Conservation (phyloP, 2,797 vertebrate species). For the Onychomys arenicola region DNA sequence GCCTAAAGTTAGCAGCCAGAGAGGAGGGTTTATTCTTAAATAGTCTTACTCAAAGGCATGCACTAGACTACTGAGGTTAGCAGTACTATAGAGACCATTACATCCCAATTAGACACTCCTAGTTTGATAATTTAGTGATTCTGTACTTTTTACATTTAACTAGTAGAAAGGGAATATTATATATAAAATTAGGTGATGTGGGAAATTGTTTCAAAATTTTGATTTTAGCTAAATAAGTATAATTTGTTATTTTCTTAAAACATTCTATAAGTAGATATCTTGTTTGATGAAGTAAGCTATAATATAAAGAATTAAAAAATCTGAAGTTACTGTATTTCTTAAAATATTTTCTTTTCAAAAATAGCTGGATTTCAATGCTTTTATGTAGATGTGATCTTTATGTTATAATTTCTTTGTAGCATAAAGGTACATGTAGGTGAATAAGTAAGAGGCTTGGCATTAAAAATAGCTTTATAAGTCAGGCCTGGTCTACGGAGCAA, state of each 20-base stretch:
- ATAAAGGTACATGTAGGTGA: neutral
- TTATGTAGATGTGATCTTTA: neutral
- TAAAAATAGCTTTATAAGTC: neutral
- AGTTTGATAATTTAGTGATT: neutral
- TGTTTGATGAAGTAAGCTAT: neutral
- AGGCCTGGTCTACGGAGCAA: too few species aligned
- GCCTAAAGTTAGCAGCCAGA: neutral
- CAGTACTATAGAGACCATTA: neutral
- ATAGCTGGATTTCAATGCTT: neutral
- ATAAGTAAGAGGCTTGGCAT: neutral
- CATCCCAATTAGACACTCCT: neutral
- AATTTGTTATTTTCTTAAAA: neutral
- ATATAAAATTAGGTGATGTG: neutral
- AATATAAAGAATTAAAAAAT: neutral
- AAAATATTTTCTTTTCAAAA: neutral
- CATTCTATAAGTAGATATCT: neutral
- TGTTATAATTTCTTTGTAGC: neutral
- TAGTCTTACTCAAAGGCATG: neutral
- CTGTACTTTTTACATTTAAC: neutral
- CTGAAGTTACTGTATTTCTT: neutral
- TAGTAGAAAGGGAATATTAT: neutral
- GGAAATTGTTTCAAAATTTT: neutral
- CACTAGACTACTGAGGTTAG: neutral
- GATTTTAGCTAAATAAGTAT: neutral
- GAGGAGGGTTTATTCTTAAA: neutral